These are phyloP conservation scores for Teleiodes luculella DNA, from an alignment of 2,888 invertebrate genomes.

Conservation along the genomic window DNA sequence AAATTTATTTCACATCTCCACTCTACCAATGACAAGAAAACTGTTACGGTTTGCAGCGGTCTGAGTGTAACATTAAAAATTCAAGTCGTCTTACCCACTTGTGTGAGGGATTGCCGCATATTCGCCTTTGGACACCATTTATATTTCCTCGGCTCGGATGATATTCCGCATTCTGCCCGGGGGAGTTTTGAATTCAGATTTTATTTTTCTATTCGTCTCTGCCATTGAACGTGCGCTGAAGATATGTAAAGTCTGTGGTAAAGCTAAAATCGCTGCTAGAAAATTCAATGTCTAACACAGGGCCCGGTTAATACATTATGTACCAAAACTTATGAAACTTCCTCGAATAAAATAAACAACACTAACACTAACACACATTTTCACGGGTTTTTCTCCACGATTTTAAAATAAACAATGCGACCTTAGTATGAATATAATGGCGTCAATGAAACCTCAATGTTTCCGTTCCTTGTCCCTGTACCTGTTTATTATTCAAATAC, in stretches of 20 bases:
- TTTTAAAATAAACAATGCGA: conserved; percentile 48
- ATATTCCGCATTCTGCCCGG: conserved; percentile 51
- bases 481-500: conserved; percentile 46
- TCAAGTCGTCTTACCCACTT: conserved; percentile 77
- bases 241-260: too few species aligned
- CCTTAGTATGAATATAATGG: conserved; percentile 65
- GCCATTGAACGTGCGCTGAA: background rate
- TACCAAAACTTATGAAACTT: conserved; percentile 32
- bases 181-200: conserved; percentile 44
- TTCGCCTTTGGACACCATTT: conserved; percentile 77
- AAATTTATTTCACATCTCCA: conserved; percentile 78
- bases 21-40: conserved; percentile 78
- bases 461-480: conserved; percentile 65
- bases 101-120: conserved; percentile 78
- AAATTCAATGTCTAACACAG: background rate
- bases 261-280: background rate
- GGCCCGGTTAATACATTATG: conserved; percentile 17
- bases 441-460: conserved; percentile 56
- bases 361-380: too few species aligned
- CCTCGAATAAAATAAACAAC: conserved; percentile 41
- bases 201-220: conserved; percentile 8
- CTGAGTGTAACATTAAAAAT: conserved; percentile 79
- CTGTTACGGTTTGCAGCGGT: conserved; percentile 79
- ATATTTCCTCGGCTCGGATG: conserved; percentile 72
- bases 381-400: too few species aligned